Percentiles rank a stretch among this genome's conserved stretches.
Conservation (phyloP, 2,888 invertebrate species). For the Maniola hyperantus region DNA sequence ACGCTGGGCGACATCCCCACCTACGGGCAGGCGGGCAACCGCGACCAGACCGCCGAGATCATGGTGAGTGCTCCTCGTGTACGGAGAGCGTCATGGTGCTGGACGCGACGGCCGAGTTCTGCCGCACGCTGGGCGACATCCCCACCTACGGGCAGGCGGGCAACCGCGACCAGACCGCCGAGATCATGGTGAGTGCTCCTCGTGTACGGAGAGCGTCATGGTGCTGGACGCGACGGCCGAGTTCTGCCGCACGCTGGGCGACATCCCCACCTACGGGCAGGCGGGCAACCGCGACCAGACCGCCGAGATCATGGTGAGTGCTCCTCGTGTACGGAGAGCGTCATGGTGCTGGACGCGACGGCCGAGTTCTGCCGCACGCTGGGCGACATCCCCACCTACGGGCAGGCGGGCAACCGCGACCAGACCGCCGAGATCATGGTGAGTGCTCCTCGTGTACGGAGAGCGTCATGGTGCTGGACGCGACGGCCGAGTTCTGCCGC, state of each 20-base stretch:
- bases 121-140: constrained; percentile 96
- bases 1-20: constrained; percentile 98
- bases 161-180: constrained; percentile 90
- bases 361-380: constrained; percentile 98
- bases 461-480: constrained; percentile 89
- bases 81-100: constrained; percentile 85
- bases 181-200: constrained; percentile 72
- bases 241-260: constrained; percentile 97
- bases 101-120: constrained; percentile 98
- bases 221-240: constrained; percentile 96
- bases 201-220: constrained; percentile 74
- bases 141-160: constrained; percentile 96
- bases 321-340: constrained; percentile 37
- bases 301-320: constrained; percentile 78
- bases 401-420: constrained; percentile 94
- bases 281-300: constrained; percentile 94
- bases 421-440: constrained; percentile 85
- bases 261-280: constrained; percentile 96
- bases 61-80: constrained; percentile 58
- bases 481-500: constrained; percentile 98
- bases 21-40: constrained; percentile 94
- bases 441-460: constrained; percentile 23
- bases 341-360: constrained; percentile 94
- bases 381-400: constrained; percentile 97
- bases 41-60: constrained; percentile 88